Conservation (phyloP, 2,113 vertebrate genomes). For the Prinia subflava region DNA sequence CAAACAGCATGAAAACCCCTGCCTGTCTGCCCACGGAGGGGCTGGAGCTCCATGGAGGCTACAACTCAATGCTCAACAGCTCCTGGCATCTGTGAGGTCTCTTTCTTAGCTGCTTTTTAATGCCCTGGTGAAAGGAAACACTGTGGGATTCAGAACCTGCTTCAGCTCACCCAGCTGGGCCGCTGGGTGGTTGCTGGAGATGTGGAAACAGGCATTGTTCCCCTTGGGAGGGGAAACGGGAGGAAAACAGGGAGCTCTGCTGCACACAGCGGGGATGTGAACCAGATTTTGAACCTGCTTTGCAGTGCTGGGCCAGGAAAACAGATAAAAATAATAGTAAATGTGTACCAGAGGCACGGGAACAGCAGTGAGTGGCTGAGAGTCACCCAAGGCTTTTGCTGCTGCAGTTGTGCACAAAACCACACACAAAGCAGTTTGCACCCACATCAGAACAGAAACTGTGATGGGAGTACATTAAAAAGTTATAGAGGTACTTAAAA, state of each 20-base stretch:
- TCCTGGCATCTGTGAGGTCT: conserved; percentile 73
- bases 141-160: conserved; percentile 16
- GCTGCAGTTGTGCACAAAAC: background rate
- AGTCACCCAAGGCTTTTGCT: background rate
- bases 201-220: background rate
- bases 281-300: background rate
- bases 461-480: background rate
- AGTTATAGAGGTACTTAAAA: background rate
- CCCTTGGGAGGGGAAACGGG: background rate
- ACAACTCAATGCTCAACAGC: conserved; percentile 74
- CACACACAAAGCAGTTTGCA: background rate
- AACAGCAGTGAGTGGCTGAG: rapidly evolving
- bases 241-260: background rate
- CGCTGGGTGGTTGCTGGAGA: background rate
- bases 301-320: background rate
- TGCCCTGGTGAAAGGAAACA: conserved; percentile 56
- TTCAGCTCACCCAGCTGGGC: background rate
- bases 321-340: background rate
- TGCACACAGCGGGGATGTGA: background rate
- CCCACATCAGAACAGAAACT: background rate
- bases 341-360: rapidly evolving
- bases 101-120: conserved; percentile 51
- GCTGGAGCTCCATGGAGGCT: conserved; percentile 71
- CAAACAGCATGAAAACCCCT: conserved; percentile 73
- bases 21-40: conserved; percentile 62